Evolutionary conservation across 2,113 vertebrate genomes (phyloP).

Genomic region (Toxostoma redivivum): DNA sequence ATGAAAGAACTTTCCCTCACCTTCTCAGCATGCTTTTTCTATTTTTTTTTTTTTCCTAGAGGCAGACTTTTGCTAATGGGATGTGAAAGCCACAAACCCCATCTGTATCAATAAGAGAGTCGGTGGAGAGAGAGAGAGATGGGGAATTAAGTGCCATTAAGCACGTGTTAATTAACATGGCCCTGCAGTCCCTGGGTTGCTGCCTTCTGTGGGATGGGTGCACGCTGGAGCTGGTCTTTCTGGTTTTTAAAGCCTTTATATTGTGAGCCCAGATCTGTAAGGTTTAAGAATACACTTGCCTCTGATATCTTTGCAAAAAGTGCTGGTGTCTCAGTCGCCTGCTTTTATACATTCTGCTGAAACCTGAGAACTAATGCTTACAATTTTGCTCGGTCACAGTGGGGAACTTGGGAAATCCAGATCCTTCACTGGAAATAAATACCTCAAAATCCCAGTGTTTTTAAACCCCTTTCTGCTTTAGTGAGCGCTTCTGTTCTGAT

Average conservation of each 20-base stretch:
- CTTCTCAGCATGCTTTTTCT: not conserved
- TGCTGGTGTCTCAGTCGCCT: not conserved
- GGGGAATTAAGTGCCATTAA: not conserved
- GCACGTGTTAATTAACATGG: not conserved
- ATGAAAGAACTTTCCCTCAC: not conserved
- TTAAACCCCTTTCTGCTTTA: not conserved
- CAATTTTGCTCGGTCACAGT: not conserved
- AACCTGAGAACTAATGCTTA: not conserved
- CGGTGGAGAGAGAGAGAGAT: not conserved
- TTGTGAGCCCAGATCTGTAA: not conserved
- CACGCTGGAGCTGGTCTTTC: not conserved
- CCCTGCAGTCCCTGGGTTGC: not conserved
- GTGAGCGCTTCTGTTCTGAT: not conserved
- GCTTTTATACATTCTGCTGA: not conserved
- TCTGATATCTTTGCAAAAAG: not conserved
- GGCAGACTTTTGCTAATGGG: not conserved
- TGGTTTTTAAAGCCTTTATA: not conserved
- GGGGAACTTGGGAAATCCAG: not conserved
- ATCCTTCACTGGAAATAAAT: not conserved
- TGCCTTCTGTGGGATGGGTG: not conserved
- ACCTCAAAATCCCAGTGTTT: not conserved
- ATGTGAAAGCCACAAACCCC: constrained; percentile 6
- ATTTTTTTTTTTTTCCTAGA: not conserved
- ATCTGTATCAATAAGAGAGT: not conserved
- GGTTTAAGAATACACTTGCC: not conserved